Conservation (phyloP, 2,113 vertebrate genomes). For the Rhineura floridana region DNA sequence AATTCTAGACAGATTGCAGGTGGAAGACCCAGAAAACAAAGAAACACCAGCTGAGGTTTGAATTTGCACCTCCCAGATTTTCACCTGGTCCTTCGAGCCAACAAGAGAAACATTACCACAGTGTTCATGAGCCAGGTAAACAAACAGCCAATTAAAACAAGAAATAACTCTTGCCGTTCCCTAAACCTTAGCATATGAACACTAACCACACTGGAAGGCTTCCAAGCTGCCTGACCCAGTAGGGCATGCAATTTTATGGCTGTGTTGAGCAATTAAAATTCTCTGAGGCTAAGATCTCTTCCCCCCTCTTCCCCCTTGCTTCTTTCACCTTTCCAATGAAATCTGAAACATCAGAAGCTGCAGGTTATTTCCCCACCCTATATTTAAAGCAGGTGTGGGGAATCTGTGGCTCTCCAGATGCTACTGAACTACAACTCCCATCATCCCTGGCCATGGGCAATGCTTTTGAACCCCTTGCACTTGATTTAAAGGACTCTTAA, state of each 20-base stretch:
- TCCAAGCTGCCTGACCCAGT: conserved; percentile 46
- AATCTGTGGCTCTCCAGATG: no score
- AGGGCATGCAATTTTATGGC: not conserved
- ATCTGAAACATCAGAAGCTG: not conserved
- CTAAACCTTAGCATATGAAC: conserved; percentile 54
- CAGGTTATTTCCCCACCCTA: not conserved
- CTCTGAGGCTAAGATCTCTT: not conserved
- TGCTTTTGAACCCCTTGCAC: not conserved
- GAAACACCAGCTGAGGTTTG: rapidly evolving
- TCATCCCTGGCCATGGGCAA: no score
- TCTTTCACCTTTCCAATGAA: not conserved
- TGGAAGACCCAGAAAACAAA: rapidly evolving
- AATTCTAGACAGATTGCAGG: not conserved
- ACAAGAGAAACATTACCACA: conserved; percentile 46
- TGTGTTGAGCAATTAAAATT: conserved; percentile 7
- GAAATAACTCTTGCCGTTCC: conserved; percentile 53
- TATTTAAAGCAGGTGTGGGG: no score
- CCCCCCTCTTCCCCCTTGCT: not conserved
- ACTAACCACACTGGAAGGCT: conserved; percentile 12
- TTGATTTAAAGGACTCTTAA: no score
- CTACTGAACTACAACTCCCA: no score
- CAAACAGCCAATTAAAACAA: conserved; percentile 60
- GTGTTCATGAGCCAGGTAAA: conserved; percentile 32
- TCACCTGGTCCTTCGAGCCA: conserved; percentile 43
- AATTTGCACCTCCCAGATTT: not conserved